Evolutionary conservation across 2,888 invertebrate genomes (phyloP).

Genomic region (Callyntrura guangdongensis): DNA sequence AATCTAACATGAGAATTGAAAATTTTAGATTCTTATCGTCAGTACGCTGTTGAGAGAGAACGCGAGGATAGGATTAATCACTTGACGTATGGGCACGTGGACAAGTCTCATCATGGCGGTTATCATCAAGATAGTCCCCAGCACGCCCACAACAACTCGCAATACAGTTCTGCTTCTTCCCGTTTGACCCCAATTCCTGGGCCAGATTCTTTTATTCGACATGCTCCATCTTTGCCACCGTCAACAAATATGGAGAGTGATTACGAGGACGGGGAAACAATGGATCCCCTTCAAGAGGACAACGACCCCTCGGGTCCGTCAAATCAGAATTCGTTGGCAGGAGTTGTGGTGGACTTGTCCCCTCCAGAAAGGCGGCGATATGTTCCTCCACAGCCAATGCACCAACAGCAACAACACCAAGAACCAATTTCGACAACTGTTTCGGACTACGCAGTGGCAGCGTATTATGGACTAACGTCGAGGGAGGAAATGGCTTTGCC

Average conservation of each 20-base stretch:
- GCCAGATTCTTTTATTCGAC: conserved; percentile 59
- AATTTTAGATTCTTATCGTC: conserved; percentile 72
- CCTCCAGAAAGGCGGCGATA: conserved; percentile 29
- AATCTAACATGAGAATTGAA: too few relatives aligned
- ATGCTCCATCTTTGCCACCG: conserved; percentile 33
- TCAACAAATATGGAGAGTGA: conserved; percentile 63
- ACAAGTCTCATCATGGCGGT: conserved; percentile 43
- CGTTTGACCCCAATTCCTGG: conserved; percentile 52
- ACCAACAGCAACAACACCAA: conserved; percentile 27
- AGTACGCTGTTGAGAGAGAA: conserved; percentile 72
- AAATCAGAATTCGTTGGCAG: background rate
- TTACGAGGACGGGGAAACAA: conserved; percentile 69
- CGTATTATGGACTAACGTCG: conserved; percentile 56
- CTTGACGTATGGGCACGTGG: conserved; percentile 56
- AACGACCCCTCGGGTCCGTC: conserved; percentile 37
- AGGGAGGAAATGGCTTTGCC: conserved; percentile 42
- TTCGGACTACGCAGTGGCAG: conserved; percentile 57
- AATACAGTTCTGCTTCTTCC: conserved; percentile 27
- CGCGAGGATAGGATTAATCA: conserved; percentile 67
- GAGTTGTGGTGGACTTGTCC: conserved; percentile 63
- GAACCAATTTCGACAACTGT: conserved; percentile 68
- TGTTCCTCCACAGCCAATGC: too few relatives aligned
- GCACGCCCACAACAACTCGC: conserved; percentile 17
- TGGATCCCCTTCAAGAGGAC: conserved; percentile 65
- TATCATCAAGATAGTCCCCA: conserved; percentile 50